Base-by-base conservation (phyloP, 2,797 vertebrate species). In the Pipistrellus pipistrellus region DNA sequence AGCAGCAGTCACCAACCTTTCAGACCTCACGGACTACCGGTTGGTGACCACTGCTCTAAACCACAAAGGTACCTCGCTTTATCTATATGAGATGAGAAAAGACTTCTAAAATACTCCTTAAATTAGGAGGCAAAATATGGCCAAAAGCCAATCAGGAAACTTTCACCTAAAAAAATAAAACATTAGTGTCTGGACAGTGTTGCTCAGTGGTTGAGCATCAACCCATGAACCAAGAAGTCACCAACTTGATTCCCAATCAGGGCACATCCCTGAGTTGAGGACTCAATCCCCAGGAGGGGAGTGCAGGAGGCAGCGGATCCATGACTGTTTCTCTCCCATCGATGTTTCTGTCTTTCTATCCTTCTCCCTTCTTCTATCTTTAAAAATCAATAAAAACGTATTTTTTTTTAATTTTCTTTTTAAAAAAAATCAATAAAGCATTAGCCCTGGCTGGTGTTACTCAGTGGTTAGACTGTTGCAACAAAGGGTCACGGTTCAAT, bases 161-260 rank as follows among this genome's bases (percentile, higher is more conserved):
- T 35, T 48, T 46, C 51, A 83, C 88, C 32, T 94, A 46, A 88
- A 95, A 95, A 92, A 88, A 48, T 30, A 89, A 91, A 95, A 44
- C n/a, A 35, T 32, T 18, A 66, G n/a, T 62, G 27, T 62, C 59
- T 13, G 6, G 59, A 62, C 27, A 62, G 27, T 30, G 27, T 30
- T 62, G 59, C 59, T 62, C 27, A 30, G 27, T 62, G 59, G 27
- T 15, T 62, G 59, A 62, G 27, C 27, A 6, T 62, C 59, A 62
- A 30, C 59, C 27, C 59, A 62, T 30, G 59, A 62, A 13, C 57
- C 59, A 62, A 62, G 27, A 62, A 62, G 6, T 62, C 27, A 62
- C 27, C 27, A 62, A 6, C 59, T 62, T 62, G 27, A 62, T 30
- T 62, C 59, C 59, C 59, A 62, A 62, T 62, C 59, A 30, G 59